A percentile compares a stretch with the other conserved stretches of the same genome.
These are phyloP conservation scores for Rutpela maculata DNA, from an alignment of 2,888 invertebrate genomes.

Conservation along the genomic window DNA sequence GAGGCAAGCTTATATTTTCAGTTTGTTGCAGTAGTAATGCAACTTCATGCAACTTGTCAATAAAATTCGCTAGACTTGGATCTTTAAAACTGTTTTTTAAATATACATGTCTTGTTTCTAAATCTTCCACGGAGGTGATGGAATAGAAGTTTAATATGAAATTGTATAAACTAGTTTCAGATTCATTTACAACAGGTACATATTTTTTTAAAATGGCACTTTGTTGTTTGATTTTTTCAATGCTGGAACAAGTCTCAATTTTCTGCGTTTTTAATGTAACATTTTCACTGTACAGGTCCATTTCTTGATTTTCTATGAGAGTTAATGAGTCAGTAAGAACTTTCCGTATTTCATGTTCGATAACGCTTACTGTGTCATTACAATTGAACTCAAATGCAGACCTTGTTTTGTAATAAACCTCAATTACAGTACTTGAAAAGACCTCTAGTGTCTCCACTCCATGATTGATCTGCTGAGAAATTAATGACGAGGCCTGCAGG, in stretches of 20 bases:
- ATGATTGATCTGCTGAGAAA: slow-evolving; percentile 80
- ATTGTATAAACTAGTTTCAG: slow-evolving; percentile 1
- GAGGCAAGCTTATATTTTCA: slow-evolving; percentile 57
- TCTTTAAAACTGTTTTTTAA: slow-evolving; percentile 32
- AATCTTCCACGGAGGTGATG: slow-evolving; percentile 69
- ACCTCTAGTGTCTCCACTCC: slow-evolving; percentile 77
- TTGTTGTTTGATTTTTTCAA: slow-evolving; percentile 78
- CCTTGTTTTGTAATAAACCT: slow-evolving; percentile 78
- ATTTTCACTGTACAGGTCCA: slow-evolving; percentile 63
- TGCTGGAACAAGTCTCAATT: slow-evolving; percentile 75
- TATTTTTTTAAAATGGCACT: slow-evolving; percentile 69
- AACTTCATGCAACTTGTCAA: slow-evolving; percentile 37
- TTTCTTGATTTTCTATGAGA: slow-evolving; percentile 37
- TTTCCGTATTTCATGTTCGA: slow-evolving; percentile 74
- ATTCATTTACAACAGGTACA: slow-evolving; percentile 15
- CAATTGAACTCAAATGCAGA: slow-evolving; percentile 66
- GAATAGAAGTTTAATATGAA: slow-evolving; percentile 72
- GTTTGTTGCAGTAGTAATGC: background rate
- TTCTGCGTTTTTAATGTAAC: slow-evolving; percentile 72
- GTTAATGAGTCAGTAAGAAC: slow-evolving; percentile 43
- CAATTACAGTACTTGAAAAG: slow-evolving; percentile 77
- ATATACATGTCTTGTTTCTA: slow-evolving; percentile 66
- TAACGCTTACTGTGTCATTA: slow-evolving; percentile 74
- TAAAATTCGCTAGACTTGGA: slow-evolving; percentile 8
- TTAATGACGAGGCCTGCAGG: slow-evolving; percentile 80